Base-by-base conservation (phyloP, 2,113 vertebrate species). In the Cichladusa arquata region DNA sequence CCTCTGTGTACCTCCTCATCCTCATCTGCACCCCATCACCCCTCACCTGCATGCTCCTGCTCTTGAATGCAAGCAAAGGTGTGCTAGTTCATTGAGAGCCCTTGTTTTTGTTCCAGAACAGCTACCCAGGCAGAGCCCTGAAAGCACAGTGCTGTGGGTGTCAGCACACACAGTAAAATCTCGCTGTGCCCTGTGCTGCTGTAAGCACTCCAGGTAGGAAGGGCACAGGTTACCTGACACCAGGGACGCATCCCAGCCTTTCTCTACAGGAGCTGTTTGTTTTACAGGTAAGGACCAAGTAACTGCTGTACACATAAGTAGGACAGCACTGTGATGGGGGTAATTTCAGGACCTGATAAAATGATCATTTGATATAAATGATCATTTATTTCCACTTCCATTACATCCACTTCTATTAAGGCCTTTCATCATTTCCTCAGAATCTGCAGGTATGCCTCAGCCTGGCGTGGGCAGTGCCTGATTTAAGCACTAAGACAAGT, bases 111-210 rank as follows among this genome's bases (percentile, higher is more conserved):
- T 5, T 82, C 62, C 56, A 74, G 36, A 58, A 80, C 29, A 54
- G 22, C n/a, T 18, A 26, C 45, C 34, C 29, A 40, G 2, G 4
- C 0, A 67, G 5, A 73, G 56, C 61, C 33, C 40, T 61, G 56
- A 61, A 53, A 82, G 71, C 51, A 57, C 24, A 44, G 47, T 12
- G 33, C 60, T 58, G 44, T 24, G 57, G 42, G 45, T 33, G 24
- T 38, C 80, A 50, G 33, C 40, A 34, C 1, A 13, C 25, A 15
- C 44, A 60, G 33, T 8, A 48, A 53, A 71, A 80, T 9, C 81
- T 72, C 3, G 0, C 38, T 1, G 0, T 15, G 34, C 25, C 53
- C 53, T 45, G 3, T 1, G 12, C 4, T 53, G 69, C 58, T 23
- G 13, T 28, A 34, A 40, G 19, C 44, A 31, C 1, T 47, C 34